Evolutionary conservation across 1,140 invertebrate species (phyloP), one percentile per base, ranked within the genome.

Genomic region (Drosophila athabasca): DNA sequence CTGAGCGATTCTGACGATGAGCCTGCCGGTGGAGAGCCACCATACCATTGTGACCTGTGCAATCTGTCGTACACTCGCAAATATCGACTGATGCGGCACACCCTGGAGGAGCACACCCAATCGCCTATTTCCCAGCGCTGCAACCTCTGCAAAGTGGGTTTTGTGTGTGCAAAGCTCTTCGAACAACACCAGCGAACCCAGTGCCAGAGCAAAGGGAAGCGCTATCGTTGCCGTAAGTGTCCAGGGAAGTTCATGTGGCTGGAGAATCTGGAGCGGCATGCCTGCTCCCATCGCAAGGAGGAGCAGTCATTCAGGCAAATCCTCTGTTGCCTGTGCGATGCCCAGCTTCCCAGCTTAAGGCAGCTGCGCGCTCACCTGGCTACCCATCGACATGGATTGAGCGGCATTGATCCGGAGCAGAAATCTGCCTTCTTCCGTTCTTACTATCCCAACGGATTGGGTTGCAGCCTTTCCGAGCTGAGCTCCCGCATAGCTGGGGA

Each of bases 221-320:
- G 76, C 6, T 66, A 77, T 39, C 60, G 52, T 6, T 91, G 90
- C 58, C 41, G 62, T 2, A 67, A 62, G 3, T 91, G 90, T 54
- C 90, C 90, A 0, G 90, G 83, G 0, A 90, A 81, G 62, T 91
- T 91, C 52, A 75, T 90, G 15, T 91, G 90, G 90, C 19, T 49
- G 19, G 76, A 91, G 45, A 91, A 90, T 52, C 62, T 90, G 0
- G 57, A 76, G 6, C 52, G 61, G 4, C 90, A 91, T 35, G 68
- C 61, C 0, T 91, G 90, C 58, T 43, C 62, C 5, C 35, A 84
- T 41, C 44, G 11, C 7, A 35, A 13, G 11, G 41, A 55, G 11
- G 48, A 26, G 6, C 13, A 46, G 2, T n/a, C 43, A 8, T 3
- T n/a, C 7, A 53, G 22, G 4, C 62, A 85, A 7, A 70, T 84